Conservation (phyloP, 2,113 vertebrate species). For the Rhombomys opimus region DNA sequence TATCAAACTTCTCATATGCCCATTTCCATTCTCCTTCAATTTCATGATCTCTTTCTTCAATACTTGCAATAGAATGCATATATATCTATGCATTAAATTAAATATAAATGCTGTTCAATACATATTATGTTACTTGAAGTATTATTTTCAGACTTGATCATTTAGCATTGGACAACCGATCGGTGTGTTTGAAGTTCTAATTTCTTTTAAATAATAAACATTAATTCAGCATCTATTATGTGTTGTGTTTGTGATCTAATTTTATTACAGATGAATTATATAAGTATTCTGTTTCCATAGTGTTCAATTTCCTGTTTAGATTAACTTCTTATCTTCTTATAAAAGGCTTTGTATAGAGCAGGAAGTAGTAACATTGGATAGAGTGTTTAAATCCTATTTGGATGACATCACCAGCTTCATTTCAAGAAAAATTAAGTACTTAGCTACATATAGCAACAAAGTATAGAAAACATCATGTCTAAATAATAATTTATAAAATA, state of each 20-base stretch:
- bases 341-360: neutral
- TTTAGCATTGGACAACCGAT: neutral
- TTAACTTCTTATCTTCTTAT: neutral
- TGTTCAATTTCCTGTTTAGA: neutral
- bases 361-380: neutral
- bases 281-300: neutral
- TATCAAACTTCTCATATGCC: neutral
- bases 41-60: neutral
- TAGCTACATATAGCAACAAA: neutral
- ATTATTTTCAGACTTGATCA: neutral
- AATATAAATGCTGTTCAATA: neutral
- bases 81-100: neutral
- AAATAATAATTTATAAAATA: neutral
- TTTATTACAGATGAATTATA: constrained; percentile 8
- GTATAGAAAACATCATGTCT: neutral
- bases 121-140: neutral
- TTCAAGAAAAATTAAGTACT: neutral
- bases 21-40: neutral
- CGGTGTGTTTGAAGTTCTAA: neutral
- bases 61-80: neutral
- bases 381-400: neutral
- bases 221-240: neutral
- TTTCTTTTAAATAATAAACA: neutral
- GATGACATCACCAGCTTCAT: neutral
- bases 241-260: neutral